Evolutionary conservation across 2,888 invertebrate species (phyloP).

Genomic region (Chrysolina oricalcia): DNA sequence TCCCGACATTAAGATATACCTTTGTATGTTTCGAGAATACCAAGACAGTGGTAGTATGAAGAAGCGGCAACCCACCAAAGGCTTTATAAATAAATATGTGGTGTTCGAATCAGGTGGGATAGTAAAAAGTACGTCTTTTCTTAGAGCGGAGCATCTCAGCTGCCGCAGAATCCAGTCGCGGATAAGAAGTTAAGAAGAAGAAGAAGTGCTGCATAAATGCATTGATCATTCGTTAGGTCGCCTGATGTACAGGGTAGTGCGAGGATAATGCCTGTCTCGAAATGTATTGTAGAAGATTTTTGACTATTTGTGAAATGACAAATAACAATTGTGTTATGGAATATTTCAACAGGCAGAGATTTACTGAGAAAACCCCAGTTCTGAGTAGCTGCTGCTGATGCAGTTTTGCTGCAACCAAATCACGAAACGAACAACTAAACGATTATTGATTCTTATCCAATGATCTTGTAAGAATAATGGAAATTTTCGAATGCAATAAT

Average conservation of each 20-base stretch:
- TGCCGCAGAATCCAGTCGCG: constrained; percentile 67
- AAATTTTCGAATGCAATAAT: too few species aligned
- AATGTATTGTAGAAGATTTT: neutral
- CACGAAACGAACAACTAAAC: too few species aligned
- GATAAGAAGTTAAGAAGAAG: constrained; percentile 68
- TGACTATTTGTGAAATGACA: neutral
- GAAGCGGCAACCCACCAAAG: constrained; percentile 54
- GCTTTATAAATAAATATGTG: constrained; percentile 59
- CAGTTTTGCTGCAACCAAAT: too few species aligned
- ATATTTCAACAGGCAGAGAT: too few species aligned
- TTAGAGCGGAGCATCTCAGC: constrained; percentile 61
- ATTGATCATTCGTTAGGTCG: constrained; percentile 66
- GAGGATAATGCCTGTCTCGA: neutral
- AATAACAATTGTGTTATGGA: neutral
- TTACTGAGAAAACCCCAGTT: neutral
- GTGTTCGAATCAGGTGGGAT: constrained; percentile 57
- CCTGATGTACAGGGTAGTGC: constrained; percentile 52
- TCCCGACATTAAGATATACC: constrained; percentile 60
- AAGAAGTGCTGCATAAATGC: constrained; percentile 70
- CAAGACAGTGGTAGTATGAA: constrained; percentile 52
- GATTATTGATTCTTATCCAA: too few species aligned
- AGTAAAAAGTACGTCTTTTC: constrained; percentile 60
- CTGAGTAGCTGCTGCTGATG: too few species aligned
- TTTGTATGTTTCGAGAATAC: constrained; percentile 58
- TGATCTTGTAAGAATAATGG: too few species aligned